Conservation (phyloP, 2,113 vertebrate species). For the zebrafish (Danio rerio) region DNA sequence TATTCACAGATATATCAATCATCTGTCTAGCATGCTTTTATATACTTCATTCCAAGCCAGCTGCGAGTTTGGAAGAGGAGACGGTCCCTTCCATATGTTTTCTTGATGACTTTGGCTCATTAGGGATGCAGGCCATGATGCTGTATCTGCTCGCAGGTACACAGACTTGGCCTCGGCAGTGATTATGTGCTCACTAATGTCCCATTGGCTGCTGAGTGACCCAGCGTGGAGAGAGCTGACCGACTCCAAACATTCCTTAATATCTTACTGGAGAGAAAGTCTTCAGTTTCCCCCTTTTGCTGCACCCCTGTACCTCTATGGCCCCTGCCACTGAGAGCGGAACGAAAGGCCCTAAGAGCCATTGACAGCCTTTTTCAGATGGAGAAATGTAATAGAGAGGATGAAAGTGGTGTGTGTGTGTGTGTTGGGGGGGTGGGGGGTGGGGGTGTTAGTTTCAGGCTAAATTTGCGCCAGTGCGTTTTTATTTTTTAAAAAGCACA, state of each 20-base stretch:
- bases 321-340: conserved; percentile 40
- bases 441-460: not conserved
- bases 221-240: conserved; percentile 37
- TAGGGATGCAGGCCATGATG: conserved; percentile 34
- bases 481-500: no score
- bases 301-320: conserved; percentile 29
- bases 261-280: conserved; percentile 39
- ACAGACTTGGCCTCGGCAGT: not conserved
- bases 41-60: not conserved
- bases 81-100: conserved; percentile 29
- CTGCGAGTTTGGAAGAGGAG: conserved; percentile 51
- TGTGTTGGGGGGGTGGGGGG: no score
- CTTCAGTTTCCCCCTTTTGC: not conserved
- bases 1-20: no score
- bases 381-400: not conserved
- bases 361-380: conserved; percentile 47
- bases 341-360: conserved; percentile 44
- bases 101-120: conserved; percentile 40
- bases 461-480: no score
- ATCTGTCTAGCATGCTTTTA: not conserved
- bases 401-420: conserved; percentile 31
- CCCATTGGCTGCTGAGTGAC: conserved; percentile 49
- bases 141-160: conserved; percentile 34
- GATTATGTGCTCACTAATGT: conserved; percentile 41
- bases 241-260: conserved; percentile 38